phyloP scores from a whole-genome alignment of 2,113 vertebrate genomes.

The Megaceryle torquata region DNA sequence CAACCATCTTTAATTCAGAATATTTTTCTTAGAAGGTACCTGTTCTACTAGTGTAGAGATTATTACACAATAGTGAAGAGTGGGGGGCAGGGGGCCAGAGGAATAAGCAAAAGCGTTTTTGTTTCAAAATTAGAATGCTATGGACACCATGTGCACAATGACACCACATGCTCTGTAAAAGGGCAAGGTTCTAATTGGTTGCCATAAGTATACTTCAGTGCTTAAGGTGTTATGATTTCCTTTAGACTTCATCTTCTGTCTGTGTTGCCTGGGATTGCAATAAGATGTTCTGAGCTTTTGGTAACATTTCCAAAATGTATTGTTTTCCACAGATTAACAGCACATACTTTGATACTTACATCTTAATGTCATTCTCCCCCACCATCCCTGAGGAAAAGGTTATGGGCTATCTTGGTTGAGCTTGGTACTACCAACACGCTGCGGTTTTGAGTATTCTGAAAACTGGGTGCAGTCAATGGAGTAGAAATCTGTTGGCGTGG shows the following conservation, averaged over 20 bases:
- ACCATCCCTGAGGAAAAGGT: neutral
- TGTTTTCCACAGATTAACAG: neutral
- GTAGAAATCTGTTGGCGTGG: neutral
- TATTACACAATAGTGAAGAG: neutral
- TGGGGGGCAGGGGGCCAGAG: neutral
- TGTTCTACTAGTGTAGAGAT: neutral
- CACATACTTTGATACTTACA: neutral
- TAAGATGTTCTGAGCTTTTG: neutral
- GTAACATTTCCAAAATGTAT: neutral
- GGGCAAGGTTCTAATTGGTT: neutral
- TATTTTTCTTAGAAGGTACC: neutral
- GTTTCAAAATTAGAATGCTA: neutral
- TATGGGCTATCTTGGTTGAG: neutral
- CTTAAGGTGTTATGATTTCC: neutral
- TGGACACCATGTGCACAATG: accelerated
- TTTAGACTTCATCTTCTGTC: neutral
- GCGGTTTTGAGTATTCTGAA: neutral
- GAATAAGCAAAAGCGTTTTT: neutral
- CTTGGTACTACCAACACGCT: neutral
- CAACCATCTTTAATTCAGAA: neutral
- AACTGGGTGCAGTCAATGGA: neutral
- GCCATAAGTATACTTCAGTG: neutral
- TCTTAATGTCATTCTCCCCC: neutral
- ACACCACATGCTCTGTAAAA: neutral
- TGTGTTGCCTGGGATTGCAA: neutral